These are phyloP conservation scores for Patella ulyssiponensis DNA, from an alignment of 2,888 invertebrate genomes.

Conservation along the genomic window DNA sequence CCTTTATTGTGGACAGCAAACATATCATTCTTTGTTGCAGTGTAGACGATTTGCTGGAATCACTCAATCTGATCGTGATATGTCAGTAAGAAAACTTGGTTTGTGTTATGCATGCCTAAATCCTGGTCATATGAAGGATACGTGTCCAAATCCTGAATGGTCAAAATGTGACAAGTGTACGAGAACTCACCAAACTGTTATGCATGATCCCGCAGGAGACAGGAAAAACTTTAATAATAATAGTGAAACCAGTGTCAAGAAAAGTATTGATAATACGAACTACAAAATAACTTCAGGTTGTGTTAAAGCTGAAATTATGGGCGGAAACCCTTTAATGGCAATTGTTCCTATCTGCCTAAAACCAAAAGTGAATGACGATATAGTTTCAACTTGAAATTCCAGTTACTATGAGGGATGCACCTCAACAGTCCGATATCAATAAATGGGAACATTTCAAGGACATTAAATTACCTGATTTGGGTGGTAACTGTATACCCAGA, in stretches of 20 bases:
- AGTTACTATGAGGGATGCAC: background rate
- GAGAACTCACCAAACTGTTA: too few species aligned
- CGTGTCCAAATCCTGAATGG: background rate
- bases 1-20: background rate
- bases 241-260: background rate
- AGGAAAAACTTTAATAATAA: too few species aligned
- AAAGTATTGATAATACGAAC: background rate
- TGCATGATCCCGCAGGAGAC: too few species aligned
- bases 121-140: background rate
- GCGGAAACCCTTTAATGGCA: constrained; percentile 6
- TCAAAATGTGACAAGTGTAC: too few species aligned
- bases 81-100: background rate
- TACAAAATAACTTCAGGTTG: background rate
- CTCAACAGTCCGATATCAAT: background rate
- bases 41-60: background rate
- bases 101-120: background rate
- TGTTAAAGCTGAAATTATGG: background rate
- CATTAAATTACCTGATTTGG: background rate
- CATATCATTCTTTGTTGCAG: background rate
- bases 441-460: constrained; percentile 10
- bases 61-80: background rate
- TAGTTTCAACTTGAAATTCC: background rate
- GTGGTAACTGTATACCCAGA: background rate
- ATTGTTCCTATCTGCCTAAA: background rate
- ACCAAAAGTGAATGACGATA: background rate